phyloP scores from a whole-genome alignment of 2,797 vertebrate species.

The Danionella dracula region DNA sequence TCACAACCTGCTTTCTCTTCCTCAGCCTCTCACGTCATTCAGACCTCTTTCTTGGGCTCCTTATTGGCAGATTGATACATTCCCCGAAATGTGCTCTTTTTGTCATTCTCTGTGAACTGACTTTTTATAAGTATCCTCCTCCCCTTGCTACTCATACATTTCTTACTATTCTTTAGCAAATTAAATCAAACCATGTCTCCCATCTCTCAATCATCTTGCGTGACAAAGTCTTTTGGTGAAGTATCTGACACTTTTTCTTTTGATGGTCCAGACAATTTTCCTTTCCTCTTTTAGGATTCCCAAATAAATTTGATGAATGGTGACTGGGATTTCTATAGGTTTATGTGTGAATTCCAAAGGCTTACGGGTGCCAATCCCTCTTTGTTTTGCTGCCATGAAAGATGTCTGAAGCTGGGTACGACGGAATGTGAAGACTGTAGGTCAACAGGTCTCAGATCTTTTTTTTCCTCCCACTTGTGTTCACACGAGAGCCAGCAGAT shows the following conservation, averaged over 20 bases:
- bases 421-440: constrained; percentile 54
- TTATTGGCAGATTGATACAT: constrained; percentile 67
- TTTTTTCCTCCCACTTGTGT: constrained; percentile 55
- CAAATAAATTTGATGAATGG: constrained; percentile 68
- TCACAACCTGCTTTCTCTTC: constrained; percentile 62
- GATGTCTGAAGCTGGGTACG: constrained; percentile 58
- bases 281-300: constrained; percentile 60
- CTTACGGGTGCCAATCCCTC: constrained; percentile 64
- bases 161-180: constrained; percentile 59
- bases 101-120: constrained; percentile 55
- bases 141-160: constrained; percentile 29
- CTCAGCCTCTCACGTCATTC: constrained; percentile 41
- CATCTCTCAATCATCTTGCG: constrained; percentile 70
- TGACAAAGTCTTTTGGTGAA: constrained; percentile 66
- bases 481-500: constrained; percentile 47
- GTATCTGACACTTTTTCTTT: constrained; percentile 52
- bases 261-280: constrained; percentile 61
- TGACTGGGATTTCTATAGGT: constrained; percentile 66
- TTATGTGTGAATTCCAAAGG: constrained; percentile 61
- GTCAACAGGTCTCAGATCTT: constrained; percentile 58
- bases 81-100: constrained; percentile 64
- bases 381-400: constrained; percentile 68
- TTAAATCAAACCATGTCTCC: constrained; percentile 59
- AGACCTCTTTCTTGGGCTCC: constrained; percentile 39
- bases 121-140: constrained; percentile 53